Conservation (phyloP, 2,113 vertebrate genomes). For the Mungos mungo region DNA sequence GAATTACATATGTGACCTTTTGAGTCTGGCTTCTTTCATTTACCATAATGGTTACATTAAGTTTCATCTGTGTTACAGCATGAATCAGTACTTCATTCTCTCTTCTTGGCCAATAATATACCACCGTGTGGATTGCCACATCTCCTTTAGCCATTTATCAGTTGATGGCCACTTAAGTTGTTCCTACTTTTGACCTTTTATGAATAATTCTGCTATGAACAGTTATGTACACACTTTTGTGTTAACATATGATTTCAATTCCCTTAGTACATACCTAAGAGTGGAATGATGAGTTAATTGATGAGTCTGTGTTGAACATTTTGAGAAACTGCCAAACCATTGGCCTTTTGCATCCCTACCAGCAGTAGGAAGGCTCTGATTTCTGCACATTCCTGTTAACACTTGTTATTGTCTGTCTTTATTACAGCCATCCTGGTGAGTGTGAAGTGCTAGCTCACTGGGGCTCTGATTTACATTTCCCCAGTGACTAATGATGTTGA, state of each 20-base stretch:
- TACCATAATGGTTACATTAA: background rate
- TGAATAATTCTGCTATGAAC: background rate
- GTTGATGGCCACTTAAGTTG: background rate
- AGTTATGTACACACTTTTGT: background rate
- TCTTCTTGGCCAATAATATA: background rate
- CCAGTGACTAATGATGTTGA: background rate
- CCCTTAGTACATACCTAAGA: background rate
- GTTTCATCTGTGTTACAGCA: background rate
- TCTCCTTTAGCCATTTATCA: background rate
- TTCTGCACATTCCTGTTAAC: background rate
- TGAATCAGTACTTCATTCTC: background rate
- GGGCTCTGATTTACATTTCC: background rate
- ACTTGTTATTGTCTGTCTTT: background rate
- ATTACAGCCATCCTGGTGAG: background rate
- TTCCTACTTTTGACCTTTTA: background rate
- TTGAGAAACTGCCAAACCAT: background rate
- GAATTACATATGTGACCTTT: background rate
- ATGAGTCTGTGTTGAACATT: background rate
- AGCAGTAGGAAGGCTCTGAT: background rate
- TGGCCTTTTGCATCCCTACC: background rate
- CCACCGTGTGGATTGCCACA: background rate
- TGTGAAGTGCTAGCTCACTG: background rate
- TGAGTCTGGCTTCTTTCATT: background rate
- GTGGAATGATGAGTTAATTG: background rate
- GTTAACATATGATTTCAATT: background rate